Base-by-base conservation (phyloP, 2,113 vertebrate species). In the Hystrix cristata region DNA sequence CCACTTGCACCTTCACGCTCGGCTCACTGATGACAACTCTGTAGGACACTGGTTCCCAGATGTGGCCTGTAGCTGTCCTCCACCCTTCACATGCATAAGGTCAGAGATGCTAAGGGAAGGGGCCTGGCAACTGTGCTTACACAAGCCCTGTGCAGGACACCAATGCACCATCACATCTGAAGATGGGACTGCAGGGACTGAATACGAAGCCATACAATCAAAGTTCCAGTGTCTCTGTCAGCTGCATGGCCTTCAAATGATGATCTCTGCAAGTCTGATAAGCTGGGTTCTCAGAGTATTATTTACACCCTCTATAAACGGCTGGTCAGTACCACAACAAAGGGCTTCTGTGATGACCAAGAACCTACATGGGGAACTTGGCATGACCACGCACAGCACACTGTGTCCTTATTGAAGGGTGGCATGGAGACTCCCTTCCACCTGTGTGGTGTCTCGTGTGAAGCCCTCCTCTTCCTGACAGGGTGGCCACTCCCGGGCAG, bases 361-460 rank as follows among this genome's bases (percentile, higher is more conserved):
- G 31, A 38, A 64, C 8, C 0, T 23, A 29, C 1, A 10, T 12
- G 7, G 21, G 6, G 9, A 13, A n/a, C 19, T 18, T 48, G 59
- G 59, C 27, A 19, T 18, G 43, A 25, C 6, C 1, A 13, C 14
- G 14, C 2, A 13, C 4, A 27, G 19, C 21, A 60, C 74, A 51
- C 19, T 14, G 18, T 38, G 9, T 38, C 51, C 25, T 25, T 46
- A 29, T 14, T 29, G 48, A 64, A 16, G 76, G 90, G 51, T 7
- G 8, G 87, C 8, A 14, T 90, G 43, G 38, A 51, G 43, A n/a
- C 34, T 19, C 4, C 11, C n/a, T 4, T 86, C 46, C 14, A 13
- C 29, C 7, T 14, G 14, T 15, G 5, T 18, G 1, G 57, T 27
- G 2, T 29, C 69, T n/a, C 10, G 27, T 15, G 13, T 10, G 23